Evolutionary conservation across 2,797 vertebrate species (phyloP).

Genomic region (Hyperoplus lanceolatus): DNA sequence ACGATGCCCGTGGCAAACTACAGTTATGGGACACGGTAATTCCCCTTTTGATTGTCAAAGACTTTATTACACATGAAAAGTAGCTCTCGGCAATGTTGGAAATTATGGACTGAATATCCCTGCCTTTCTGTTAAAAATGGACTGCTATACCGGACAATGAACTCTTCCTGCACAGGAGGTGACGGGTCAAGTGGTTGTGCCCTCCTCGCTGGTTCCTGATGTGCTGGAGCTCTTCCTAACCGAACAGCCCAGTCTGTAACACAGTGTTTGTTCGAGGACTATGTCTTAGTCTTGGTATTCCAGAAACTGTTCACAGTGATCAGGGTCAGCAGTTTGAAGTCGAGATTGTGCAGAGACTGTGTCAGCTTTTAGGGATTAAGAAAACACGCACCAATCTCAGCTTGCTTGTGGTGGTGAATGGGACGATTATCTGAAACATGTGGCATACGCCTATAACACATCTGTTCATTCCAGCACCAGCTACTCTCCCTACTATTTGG

Average conservation of each 20-base stretch:
- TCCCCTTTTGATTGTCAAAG: too few species aligned
- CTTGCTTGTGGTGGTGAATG: conserved; percentile 14
- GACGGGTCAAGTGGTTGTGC: neutral
- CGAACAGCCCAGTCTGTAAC: neutral
- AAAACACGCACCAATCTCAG: conserved; percentile 41
- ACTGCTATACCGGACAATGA: conserved; percentile 16
- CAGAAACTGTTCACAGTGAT: conserved; percentile 33
- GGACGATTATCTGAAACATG: conserved; percentile 30
- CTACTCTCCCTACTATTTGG: neutral
- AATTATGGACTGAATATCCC: neutral
- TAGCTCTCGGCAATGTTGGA: neutral
- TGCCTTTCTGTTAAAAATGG: neutral
- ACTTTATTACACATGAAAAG: neutral
- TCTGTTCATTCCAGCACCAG: too few species aligned
- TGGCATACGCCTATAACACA: conserved; percentile 2
- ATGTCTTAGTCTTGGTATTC: conserved; percentile 39
- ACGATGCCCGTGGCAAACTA: too few species aligned
- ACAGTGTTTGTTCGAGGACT: too few species aligned
- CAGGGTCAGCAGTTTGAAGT: conserved; percentile 66
- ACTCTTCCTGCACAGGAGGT: neutral
- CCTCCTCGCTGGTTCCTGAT: too few species aligned
- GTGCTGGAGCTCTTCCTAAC: neutral
- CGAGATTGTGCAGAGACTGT: conserved; percentile 36
- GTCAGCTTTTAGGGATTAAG: conserved; percentile 31
- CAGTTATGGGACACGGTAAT: too few species aligned